Conservation (phyloP, 2,113 vertebrate genomes). For the Ivindomyrus marchei region DNA sequence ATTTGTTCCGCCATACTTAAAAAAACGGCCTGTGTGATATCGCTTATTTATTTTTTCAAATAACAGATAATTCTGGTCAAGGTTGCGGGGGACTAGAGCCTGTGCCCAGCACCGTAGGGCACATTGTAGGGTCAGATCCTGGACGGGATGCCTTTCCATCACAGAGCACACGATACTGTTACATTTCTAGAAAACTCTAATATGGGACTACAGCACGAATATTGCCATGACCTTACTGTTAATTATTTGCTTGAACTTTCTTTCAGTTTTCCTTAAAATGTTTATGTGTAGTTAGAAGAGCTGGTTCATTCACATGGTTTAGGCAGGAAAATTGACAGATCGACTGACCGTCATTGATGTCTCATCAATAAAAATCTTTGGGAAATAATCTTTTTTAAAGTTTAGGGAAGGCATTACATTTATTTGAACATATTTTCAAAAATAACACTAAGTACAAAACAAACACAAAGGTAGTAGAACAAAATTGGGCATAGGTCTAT, state of each 20-base stretch:
- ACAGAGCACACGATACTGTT: background rate
- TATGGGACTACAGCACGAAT: background rate
- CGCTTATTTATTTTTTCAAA: background rate
- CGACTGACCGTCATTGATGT: too few species aligned
- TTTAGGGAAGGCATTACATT: background rate
- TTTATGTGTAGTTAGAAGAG: background rate
- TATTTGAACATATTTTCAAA: background rate
- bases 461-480: background rate
- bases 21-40: background rate
- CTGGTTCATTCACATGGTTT: background rate
- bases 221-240: background rate
- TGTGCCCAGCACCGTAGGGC: background rate
- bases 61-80: background rate
- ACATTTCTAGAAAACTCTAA: background rate
- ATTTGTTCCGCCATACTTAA: background rate
- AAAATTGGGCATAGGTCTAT: background rate
- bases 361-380: background rate
- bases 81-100: background rate
- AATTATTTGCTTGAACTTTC: background rate
- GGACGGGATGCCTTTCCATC: background rate
- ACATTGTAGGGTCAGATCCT: background rate
- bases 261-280: background rate
- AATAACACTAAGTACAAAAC: background rate
- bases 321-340: background rate
- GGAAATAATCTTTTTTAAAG: background rate